These are phyloP conservation scores for Ephestia elutella DNA, from an alignment of 1,140 invertebrate genomes.

Conservation along the genomic window DNA sequence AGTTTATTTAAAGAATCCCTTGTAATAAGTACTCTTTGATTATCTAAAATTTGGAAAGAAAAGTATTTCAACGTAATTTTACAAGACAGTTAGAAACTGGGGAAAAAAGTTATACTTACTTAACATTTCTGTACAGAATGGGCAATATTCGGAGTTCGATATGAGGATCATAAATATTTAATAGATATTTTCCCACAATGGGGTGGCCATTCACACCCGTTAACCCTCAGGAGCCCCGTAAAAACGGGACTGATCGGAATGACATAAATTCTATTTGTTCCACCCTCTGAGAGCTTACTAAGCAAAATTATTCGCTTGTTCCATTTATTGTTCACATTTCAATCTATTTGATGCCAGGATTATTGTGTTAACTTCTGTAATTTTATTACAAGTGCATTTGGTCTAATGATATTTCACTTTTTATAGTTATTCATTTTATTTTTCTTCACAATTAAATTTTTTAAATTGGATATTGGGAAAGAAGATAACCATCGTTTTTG, in stretches of 20 bases:
- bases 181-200: constrained; percentile 71
- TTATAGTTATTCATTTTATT: not conserved
- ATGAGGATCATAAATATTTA: constrained; percentile 68
- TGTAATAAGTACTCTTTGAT: too few species aligned
- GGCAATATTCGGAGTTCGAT: constrained; percentile 41
- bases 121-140: constrained; percentile 38
- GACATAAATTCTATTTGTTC: constrained; percentile 48
- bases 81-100: too few species aligned
- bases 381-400: not conserved
- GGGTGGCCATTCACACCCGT: constrained; percentile 65
- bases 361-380: constrained; percentile 6
- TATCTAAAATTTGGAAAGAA: too few species aligned
- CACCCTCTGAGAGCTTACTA: constrained; percentile 48
- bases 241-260: constrained; percentile 61
- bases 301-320: constrained; percentile 59
- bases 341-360: constrained; percentile 14
- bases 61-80: too few species aligned
- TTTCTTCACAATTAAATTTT: too few species aligned
- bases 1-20: too few species aligned
- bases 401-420: not conserved
- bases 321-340: constrained; percentile 47
- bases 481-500: too few species aligned
- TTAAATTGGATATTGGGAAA: too few species aligned
- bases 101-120: too few species aligned
- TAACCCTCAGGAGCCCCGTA: constrained; percentile 61